Evolutionary conservation across 2,797 vertebrate species (phyloP), one percentile per base, ranked within the genome.

Genomic region (Sebastes steindachneri): DNA sequence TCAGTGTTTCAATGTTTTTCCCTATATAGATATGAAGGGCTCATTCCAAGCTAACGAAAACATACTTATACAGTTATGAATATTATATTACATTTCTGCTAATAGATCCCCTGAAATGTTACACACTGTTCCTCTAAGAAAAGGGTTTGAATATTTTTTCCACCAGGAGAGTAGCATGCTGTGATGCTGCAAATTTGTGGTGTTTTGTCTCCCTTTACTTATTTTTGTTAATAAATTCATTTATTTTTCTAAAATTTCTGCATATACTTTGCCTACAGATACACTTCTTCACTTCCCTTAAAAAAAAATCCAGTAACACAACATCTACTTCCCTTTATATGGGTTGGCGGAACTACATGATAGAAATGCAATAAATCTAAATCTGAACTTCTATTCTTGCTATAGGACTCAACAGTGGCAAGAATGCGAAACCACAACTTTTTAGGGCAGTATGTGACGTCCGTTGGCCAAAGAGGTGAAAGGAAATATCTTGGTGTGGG

Each of bases 381-480:
- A 62, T 67, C n/a, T 75, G 9, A 63, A n/a, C 28, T 48, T 15
- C 12, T 62, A 14, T 41, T 68, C 71, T 85, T 23, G 54, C 83
- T 48, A 23, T 35, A 26, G 28, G 41, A 45, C 55, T n/a, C 66
- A 67, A 62, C 57, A 21, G 35, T 60, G 45, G 93, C 31, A 69
- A 94, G 70, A 91, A 96, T 11, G 80, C 97, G 82, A 93, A 88
- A 79, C 79, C 84, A 53, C 54, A 37, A 28, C 78, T 96, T 75
- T 95, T 97, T 83, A 95, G 94, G 19, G 95, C 96, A 0, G 78
- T 97, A 48, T 95, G 95, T 78, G 93, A 97, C 54, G 59, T 93
- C 17, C 94, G 95, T 81, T 97, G 96, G 92, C 97, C 95, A 3
- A 29, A 94, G 35, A 95, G 94, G 80, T 96, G 93, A 80, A 95